Conservation (phyloP, 2,888 invertebrate species). For the Ormyrus labotus region DNA sequence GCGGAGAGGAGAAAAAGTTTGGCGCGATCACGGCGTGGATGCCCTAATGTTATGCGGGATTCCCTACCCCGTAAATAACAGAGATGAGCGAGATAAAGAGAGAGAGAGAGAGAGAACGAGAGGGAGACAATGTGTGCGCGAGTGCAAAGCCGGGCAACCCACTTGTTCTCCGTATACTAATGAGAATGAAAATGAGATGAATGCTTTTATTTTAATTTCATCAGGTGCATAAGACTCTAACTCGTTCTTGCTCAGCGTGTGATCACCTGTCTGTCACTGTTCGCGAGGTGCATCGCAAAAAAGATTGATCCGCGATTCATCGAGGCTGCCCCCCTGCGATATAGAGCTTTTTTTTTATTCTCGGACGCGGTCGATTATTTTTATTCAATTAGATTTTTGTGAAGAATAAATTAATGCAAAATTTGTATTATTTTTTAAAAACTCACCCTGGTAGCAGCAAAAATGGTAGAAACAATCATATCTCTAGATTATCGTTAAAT, state of each 20-base stretch:
- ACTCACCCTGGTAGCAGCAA: no score
- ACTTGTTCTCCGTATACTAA: conserved; percentile 74
- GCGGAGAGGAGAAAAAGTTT: conserved; percentile 16
- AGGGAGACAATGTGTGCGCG: conserved; percentile 55
- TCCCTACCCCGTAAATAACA: conserved; percentile 62
- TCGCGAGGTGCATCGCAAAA: no score
- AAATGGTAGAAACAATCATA: no score
- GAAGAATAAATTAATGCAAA: no score
- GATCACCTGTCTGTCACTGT: conserved; percentile 17
- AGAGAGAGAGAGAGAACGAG: conserved; percentile 50
- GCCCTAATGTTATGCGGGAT: conserved; percentile 73
- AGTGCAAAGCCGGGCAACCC: conserved; percentile 70
- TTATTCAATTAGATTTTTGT: no score
- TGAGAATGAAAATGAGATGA: conserved; percentile 74
- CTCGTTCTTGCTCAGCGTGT: conserved; percentile 50
- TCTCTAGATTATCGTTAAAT: no score
- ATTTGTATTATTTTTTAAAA: no score
- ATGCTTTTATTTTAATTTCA: conserved; percentile 73
- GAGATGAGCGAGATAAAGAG: conserved; percentile 33
- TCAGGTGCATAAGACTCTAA: conserved; percentile 65
- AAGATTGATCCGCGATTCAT: no score
- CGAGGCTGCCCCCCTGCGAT: no score
- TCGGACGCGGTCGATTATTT: no score
- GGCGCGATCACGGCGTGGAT: conserved; percentile 5
- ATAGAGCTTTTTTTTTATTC: no score